A percentile compares a stretch with the other conserved stretches of the same genome.
Conservation (phyloP, 2,888 invertebrate genomes). For the Luffia ferchaultella region DNA sequence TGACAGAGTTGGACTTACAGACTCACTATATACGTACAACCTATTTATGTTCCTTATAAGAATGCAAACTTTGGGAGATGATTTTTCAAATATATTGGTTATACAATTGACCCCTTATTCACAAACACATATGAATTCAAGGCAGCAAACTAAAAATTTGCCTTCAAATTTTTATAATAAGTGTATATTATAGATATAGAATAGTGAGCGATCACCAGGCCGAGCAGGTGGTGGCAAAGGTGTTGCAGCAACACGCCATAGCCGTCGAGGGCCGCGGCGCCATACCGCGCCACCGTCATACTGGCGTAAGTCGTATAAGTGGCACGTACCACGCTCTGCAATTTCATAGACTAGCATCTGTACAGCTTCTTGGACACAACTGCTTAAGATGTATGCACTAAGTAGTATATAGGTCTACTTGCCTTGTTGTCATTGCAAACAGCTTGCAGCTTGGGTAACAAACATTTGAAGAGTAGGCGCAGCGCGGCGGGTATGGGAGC, state of each 20-base stretch:
- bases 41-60: too few species aligned
- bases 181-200: not conserved
- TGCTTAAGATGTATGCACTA: not conserved
- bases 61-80: too few species aligned
- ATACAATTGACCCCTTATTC: constrained; percentile 10
- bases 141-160: not conserved
- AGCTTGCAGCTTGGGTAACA: constrained; percentile 43
- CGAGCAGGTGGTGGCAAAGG: constrained; percentile 40
- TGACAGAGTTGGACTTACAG: too few species aligned
- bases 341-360: constrained; percentile 11
- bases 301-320: constrained; percentile 54
- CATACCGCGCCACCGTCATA: constrained; percentile 38
- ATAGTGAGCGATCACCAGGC: constrained; percentile 30
- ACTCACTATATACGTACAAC: too few species aligned
- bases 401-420: constrained; percentile 36
- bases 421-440: constrained; percentile 35
- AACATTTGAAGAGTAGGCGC: constrained; percentile 40
- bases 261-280: constrained; percentile 34
- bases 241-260: constrained; percentile 44
- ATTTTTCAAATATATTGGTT: constrained; percentile 45
- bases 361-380: not conserved
- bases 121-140: constrained; percentile 6
- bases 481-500: constrained; percentile 33
- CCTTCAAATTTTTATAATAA: not conserved
- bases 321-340: constrained; percentile 40